Conservation (phyloP, 2,113 vertebrate species). For the Apus apus region DNA sequence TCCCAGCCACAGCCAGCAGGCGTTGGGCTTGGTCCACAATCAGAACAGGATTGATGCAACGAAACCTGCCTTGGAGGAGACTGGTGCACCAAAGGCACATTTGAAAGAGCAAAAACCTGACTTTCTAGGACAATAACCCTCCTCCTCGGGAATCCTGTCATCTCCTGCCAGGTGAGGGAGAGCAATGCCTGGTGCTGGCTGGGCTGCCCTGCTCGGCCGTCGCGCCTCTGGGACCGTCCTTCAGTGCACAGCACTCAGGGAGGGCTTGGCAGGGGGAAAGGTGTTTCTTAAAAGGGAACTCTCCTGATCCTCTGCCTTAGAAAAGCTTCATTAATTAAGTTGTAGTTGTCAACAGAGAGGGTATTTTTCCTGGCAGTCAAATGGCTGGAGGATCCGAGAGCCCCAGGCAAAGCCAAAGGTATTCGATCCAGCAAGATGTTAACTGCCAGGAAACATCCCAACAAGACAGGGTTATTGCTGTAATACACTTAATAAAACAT, state of each 20-base stretch:
- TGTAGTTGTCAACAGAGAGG: not conserved
- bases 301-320: not conserved
- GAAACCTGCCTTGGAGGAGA: not conserved
- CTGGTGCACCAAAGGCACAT: not conserved
- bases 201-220: not conserved
- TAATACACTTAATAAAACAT: not conserved
- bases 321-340: constrained; percentile 37
- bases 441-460: constrained; percentile 43
- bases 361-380: constrained; percentile 34
- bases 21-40: not conserved
- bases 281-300: constrained; percentile 10
- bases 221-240: accelerated
- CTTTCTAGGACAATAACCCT: not conserved
- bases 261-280: constrained; percentile 4
- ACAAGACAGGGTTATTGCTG: not conserved
- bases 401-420: constrained; percentile 28
- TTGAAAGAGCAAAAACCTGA: not conserved
- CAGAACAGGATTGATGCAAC: not conserved
- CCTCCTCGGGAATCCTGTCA: not conserved
- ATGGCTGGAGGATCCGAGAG: not conserved
- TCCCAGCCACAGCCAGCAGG: not conserved
- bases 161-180: not conserved
- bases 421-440: constrained; percentile 25
- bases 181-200: not conserved
- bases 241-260: not conserved